These are phyloP conservation scores for Venusia cambrica DNA, from an alignment of 2,888 invertebrate species.

Conservation along the genomic window DNA sequence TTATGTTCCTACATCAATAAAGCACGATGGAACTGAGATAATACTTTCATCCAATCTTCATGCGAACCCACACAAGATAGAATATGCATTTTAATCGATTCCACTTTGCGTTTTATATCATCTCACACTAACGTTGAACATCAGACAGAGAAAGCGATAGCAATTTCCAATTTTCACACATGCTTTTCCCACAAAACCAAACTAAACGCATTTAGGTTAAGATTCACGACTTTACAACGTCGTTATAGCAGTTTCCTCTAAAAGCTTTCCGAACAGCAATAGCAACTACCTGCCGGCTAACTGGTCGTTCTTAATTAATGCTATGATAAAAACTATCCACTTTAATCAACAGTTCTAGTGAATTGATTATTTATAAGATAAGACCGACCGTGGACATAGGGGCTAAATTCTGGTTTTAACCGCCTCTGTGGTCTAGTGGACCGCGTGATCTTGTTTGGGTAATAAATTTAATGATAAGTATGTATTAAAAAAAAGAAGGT, in stretches of 20 bases:
- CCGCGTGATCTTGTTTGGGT: no score
- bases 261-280: slow-evolving; percentile 15
- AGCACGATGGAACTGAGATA: slow-evolving; percentile 4
- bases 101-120: slow-evolving; percentile 6
- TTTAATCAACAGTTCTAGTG: no score
- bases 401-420: no score
- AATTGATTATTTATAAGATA: no score
- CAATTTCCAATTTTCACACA: slow-evolving; percentile 18
- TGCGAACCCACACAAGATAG: slow-evolving; percentile 9
- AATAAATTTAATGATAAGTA: no score
- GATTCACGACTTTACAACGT: slow-evolving; percentile 6
- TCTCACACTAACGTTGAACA: slow-evolving; percentile 1
- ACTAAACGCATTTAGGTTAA: slow-evolving; percentile 13
- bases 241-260: slow-evolving; percentile 16
- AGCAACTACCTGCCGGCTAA: slow-evolving; percentile 8
- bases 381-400: no score
- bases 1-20: slow-evolving; percentile 1
- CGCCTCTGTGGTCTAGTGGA: no score
- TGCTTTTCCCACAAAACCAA: slow-evolving; percentile 16
- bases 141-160: slow-evolving; percentile 9
- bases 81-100: slow-evolving; percentile 16
- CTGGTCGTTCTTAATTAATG: slow-evolving; percentile 4
- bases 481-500: no score
- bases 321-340: no score
- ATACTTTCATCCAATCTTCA: slow-evolving; percentile 5